Percentiles rank a stretch among this genome's conserved stretches.
These are phyloP conservation scores for Opisthograptis luteolata DNA, from an alignment of 2,888 invertebrate species.

Conservation along the genomic window DNA sequence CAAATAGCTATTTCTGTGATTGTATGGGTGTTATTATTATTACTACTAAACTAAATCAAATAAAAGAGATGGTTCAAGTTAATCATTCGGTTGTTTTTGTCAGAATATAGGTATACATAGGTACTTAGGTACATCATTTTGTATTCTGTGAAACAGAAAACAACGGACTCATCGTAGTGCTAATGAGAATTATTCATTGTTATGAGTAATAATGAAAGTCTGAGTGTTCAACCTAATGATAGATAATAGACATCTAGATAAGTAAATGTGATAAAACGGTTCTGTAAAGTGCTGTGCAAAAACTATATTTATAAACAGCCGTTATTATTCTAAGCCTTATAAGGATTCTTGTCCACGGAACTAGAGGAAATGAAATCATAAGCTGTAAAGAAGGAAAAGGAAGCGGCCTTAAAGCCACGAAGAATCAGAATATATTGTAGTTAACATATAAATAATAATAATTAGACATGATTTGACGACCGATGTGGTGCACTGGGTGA, in stretches of 20 bases:
- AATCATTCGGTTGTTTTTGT: neutral
- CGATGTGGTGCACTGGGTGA: no score
- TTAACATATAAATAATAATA: constrained; percentile 44
- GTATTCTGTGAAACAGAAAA: constrained; percentile 32
- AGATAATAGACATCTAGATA: constrained; percentile 7
- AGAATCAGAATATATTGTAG: no score
- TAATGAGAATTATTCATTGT: constrained; percentile 33
- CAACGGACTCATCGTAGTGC: constrained; percentile 10
- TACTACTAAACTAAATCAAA: no score
- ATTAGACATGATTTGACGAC: constrained; percentile 28
- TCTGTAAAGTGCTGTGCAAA: no score
- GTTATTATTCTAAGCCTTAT: constrained; percentile 18
- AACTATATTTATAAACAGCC: no score
- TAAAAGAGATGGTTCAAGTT: no score
- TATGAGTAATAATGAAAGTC: constrained; percentile 28
- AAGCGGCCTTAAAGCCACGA: no score
- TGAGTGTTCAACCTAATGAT: constrained; percentile 4
- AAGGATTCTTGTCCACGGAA: constrained; percentile 18
- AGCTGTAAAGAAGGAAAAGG: constrained; percentile 10
- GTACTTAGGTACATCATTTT: neutral
- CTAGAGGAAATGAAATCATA: constrained; percentile 17
- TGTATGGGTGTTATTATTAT: no score
- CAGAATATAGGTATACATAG: neutral
- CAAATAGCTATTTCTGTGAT: no score
- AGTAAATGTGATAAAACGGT: neutral